These are phyloP conservation scores for Melipona beecheii DNA, from an alignment of 2,888 invertebrate species.

Conservation along the genomic window DNA sequence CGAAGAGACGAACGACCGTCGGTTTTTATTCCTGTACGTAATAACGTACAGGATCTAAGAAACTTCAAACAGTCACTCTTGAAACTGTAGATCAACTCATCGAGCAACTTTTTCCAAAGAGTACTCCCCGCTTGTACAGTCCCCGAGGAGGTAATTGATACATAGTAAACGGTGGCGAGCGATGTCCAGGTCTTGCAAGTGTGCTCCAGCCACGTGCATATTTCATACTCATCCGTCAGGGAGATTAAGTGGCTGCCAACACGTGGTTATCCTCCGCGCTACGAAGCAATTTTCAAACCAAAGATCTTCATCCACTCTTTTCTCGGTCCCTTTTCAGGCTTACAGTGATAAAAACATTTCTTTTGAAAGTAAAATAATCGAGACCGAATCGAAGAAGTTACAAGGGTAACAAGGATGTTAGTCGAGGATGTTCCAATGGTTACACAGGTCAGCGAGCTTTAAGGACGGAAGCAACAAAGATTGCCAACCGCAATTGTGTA, in stretches of 20 bases:
- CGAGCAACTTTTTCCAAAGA: neutral
- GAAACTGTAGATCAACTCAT: no score
- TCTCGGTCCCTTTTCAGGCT: neutral
- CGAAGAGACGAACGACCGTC: no score
- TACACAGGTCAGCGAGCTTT: constrained; percentile 11
- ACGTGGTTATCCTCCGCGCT: neutral
- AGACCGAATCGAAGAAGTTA: neutral
- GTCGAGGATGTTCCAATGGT: constrained; percentile 6
- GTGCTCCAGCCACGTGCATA: neutral
- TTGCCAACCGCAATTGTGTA: constrained; percentile 17
- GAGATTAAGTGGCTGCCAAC: constrained; percentile 13
- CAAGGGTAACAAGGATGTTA: neutral
- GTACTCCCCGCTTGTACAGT: neutral
- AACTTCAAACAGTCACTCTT: neutral
- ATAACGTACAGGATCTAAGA: no score
- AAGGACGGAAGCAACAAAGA: constrained; percentile 7
- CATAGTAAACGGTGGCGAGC: neutral
- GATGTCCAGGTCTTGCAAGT: neutral
- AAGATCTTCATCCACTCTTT: neutral
- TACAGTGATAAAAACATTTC: no score
- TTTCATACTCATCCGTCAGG: constrained; percentile 17
- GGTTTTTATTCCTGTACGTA: neutral
- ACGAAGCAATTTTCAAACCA: neutral
- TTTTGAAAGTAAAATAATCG: no score
- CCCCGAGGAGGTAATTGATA: neutral